Conservation (phyloP, 2,888 invertebrate genomes). For the Drosophila histrio region DNA sequence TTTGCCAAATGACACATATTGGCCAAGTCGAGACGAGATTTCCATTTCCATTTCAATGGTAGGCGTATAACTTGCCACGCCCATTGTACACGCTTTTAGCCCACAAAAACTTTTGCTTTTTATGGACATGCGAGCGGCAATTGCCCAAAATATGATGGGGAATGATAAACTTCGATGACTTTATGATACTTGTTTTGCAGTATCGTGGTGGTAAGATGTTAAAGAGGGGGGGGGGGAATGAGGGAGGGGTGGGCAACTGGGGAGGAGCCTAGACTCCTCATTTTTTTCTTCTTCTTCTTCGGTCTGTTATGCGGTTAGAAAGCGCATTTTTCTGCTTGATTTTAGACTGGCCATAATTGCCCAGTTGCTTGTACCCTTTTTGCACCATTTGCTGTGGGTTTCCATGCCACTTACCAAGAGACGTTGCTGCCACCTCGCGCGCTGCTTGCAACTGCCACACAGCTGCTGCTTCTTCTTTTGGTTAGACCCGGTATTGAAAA, state of each 20-base stretch:
- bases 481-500: too few relatives aligned
- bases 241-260: neutral
- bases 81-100: conserved; percentile 64
- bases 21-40: conserved; percentile 36
- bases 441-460: neutral
- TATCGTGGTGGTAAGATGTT: neutral
- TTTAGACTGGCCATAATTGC: conserved; percentile 40
- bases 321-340: conserved; percentile 49
- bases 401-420: conserved; percentile 41
- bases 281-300: neutral
- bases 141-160: conserved; percentile 44
- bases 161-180: conserved; percentile 76
- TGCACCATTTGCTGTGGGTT: conserved; percentile 65
- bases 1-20: conserved; percentile 68
- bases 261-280: conserved; percentile 13
- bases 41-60: conserved; percentile 68
- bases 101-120: conserved; percentile 61
- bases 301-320: conserved; percentile 53
- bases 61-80: conserved; percentile 42
- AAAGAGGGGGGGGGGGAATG: neutral
- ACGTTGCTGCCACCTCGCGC: neutral
- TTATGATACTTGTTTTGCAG: conserved; percentile 50
- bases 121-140: conserved; percentile 11
- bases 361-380: conserved; percentile 62
- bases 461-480: neutral